phyloP scores from a whole-genome alignment of 1,140 invertebrate genomes.

The Tetramorium alpestre region DNA sequence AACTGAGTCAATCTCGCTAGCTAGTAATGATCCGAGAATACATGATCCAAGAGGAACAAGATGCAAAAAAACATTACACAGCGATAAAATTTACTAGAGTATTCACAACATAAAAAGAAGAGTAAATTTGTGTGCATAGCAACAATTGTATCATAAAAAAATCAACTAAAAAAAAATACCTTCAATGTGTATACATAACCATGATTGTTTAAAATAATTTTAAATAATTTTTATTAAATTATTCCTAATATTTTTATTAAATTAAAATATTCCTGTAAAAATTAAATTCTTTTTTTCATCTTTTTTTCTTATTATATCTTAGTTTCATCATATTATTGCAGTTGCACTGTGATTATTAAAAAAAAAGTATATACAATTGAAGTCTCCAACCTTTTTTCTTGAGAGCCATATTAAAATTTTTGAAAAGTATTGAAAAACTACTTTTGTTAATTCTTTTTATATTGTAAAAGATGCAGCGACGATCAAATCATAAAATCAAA shows the following conservation, averaged over 20 bases:
- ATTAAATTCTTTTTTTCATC: not conserved
- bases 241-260: not conserved
- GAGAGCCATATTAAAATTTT: too few species aligned
- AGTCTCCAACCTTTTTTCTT: too few species aligned
- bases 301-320: not conserved
- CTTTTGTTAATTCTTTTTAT: too few species aligned
- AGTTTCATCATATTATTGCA: not conserved
- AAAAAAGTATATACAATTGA: not conserved
- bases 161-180: not conserved
- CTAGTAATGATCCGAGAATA: not conserved
- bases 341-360: not conserved
- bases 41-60: not conserved
- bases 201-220: conserved; percentile 15
- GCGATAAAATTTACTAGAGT: conserved; percentile 20
- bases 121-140: not conserved
- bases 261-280: not conserved
- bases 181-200: not conserved
- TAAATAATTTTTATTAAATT: not conserved
- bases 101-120: not conserved
- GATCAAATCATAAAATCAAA: too few species aligned
- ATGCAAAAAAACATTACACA: not conserved
- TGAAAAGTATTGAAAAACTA: too few species aligned
- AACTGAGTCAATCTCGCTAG: not conserved
- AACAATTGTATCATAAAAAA: conserved; percentile 3
- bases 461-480: too few species aligned